These are phyloP conservation scores for Rhingia rostrata DNA, from an alignment of 2,888 invertebrate species.

Conservation along the genomic window DNA sequence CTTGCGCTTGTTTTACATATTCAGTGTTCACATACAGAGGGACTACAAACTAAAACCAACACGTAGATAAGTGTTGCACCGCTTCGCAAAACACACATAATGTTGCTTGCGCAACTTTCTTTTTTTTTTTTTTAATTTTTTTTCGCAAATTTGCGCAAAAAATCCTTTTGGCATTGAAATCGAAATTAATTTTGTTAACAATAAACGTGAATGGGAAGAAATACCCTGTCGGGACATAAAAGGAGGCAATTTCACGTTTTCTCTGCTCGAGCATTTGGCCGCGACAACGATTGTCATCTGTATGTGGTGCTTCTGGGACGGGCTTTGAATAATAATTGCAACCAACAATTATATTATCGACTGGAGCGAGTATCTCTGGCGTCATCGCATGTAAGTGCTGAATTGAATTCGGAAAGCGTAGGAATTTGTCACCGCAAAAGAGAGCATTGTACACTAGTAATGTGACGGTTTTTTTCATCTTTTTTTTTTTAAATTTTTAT, in stretches of 20 bases:
- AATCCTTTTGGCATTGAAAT: slow-evolving; percentile 56
- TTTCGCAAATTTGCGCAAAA: not conserved
- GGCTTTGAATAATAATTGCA: slow-evolving; percentile 60
- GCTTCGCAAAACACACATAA: not conserved
- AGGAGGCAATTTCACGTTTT: slow-evolving; percentile 54
- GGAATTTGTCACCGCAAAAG: slow-evolving; percentile 51
- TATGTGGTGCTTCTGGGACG: slow-evolving; percentile 17
- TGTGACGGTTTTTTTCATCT: not conserved
- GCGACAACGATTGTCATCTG: slow-evolving; percentile 48
- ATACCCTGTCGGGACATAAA: slow-evolving; percentile 48
- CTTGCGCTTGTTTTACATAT: slow-evolving; percentile 32
- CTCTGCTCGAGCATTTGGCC: slow-evolving; percentile 40
- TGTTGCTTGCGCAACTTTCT: not conserved
- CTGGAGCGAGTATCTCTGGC: slow-evolving; percentile 20
- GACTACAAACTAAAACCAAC: not conserved
- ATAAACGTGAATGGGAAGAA: slow-evolving; percentile 10
- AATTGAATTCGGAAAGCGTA: slow-evolving; percentile 44
- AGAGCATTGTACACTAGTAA: not conserved
- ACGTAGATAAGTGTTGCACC: slow-evolving; percentile 6
- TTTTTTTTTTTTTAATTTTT: not conserved
- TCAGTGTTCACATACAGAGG: slow-evolving; percentile 2
- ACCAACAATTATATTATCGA: slow-evolving; percentile 41
- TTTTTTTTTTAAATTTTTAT: slow-evolving; percentile 11
- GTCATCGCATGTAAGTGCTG: slow-evolving; percentile 42
- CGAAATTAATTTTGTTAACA: slow-evolving; percentile 56